A percentile compares a stretch with the other conserved stretches of the same genome.
These are phyloP conservation scores for Piaya cayana DNA, from an alignment of 2,113 vertebrate genomes.

Conservation along the genomic window DNA sequence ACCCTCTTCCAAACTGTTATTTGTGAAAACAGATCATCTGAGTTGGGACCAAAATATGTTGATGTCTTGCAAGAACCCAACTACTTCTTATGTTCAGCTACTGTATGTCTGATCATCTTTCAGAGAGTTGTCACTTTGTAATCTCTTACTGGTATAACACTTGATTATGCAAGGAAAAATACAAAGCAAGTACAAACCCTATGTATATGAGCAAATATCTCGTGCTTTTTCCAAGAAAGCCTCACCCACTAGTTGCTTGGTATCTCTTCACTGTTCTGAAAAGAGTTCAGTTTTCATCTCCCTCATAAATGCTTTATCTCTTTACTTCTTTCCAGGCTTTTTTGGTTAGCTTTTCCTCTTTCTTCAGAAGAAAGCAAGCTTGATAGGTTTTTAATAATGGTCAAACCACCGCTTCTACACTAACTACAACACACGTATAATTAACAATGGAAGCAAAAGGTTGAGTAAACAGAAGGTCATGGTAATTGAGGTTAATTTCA, in stretches of 20 bases:
- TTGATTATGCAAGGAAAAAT: background rate
- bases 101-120: background rate
- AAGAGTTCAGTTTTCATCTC: background rate
- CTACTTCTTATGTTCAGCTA: background rate
- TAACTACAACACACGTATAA: slow-evolving; percentile 28
- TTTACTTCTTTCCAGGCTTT: background rate
- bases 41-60: background rate
- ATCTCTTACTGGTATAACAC: background rate
- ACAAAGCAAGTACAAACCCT: background rate
- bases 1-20: background rate
- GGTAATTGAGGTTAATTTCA: slow-evolving; percentile 54
- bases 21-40: background rate
- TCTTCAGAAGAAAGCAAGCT: slow-evolving; percentile 34
- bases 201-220: background rate
- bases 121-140: background rate
- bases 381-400: slow-evolving; percentile 29
- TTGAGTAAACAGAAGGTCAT: slow-evolving; percentile 61
- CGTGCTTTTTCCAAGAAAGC: background rate
- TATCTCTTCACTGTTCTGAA: background rate
- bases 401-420: background rate
- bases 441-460: slow-evolving; percentile 51
- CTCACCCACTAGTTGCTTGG: background rate
- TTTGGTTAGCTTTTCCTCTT: background rate
- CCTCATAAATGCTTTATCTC: background rate
- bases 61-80: background rate